Conservation (phyloP, 2,888 invertebrate species). For the Apotomis turbidana region DNA sequence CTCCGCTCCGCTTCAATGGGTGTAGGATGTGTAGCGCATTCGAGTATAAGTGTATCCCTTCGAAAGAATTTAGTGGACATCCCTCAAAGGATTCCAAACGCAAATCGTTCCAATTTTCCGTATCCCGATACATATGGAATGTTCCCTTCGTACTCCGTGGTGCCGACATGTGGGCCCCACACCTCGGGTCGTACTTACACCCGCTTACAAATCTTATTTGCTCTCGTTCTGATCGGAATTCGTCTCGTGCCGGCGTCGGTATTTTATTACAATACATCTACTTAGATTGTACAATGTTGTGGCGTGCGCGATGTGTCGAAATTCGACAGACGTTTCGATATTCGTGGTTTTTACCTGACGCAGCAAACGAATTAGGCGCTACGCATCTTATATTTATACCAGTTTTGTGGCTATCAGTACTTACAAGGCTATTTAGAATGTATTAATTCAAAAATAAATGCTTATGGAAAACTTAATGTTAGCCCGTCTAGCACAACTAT, state of each 20-base stretch:
- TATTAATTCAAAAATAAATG: too few species aligned
- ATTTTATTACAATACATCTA: constrained; percentile 59
- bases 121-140: constrained; percentile 5
- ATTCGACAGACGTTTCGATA: constrained; percentile 17
- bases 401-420: constrained; percentile 3
- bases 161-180: constrained; percentile 42
- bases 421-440: too few species aligned
- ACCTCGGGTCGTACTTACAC: constrained; percentile 49
- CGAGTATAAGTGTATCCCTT: neutral
- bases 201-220: constrained; percentile 74
- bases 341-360: constrained; percentile 15
- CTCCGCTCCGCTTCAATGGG: too few species aligned
- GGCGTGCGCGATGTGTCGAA: constrained; percentile 20
- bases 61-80: neutral
- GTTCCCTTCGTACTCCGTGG: constrained; percentile 51
- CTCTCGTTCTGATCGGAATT: constrained; percentile 63
- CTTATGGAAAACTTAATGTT: too few species aligned
- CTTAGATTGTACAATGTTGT: constrained; percentile 40
- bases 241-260: constrained; percentile 61
- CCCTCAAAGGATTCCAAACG: constrained; percentile 15
- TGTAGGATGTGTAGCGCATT: too few species aligned
- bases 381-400: constrained; percentile 20
- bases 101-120: constrained; percentile 24
- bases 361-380: constrained; percentile 11
- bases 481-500: too few species aligned